phyloP scores from a whole-genome alignment of 1,140 invertebrate species.

The Drosophila sechellia region DNA sequence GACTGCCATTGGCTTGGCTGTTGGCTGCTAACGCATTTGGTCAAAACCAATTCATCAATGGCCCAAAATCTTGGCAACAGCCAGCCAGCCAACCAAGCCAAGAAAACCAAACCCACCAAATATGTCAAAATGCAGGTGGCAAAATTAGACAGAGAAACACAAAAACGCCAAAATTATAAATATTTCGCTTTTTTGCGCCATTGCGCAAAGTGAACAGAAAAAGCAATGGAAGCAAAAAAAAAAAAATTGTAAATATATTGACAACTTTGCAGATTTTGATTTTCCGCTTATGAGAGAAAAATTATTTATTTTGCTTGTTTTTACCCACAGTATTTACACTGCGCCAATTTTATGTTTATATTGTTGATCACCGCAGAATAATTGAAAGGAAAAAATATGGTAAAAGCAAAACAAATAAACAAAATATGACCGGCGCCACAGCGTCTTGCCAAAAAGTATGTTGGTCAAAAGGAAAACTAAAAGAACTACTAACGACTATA shows the following conservation, averaged over 20 bases:
- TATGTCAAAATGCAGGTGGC: slow-evolving; percentile 80
- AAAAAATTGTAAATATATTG: slow-evolving; percentile 52
- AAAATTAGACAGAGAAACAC: slow-evolving; percentile 79
- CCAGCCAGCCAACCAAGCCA: slow-evolving; percentile 21
- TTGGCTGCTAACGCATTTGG: slow-evolving; percentile 63
- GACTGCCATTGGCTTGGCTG: slow-evolving; percentile 59
- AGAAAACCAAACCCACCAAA: slow-evolving; percentile 60
- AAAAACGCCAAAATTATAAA: slow-evolving; percentile 57
- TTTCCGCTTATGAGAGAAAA: slow-evolving; percentile 52
- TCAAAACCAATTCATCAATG: slow-evolving; percentile 80
- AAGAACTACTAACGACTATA: neutral
- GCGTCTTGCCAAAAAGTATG: slow-evolving; percentile 67
- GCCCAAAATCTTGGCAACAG: slow-evolving; percentile 65
- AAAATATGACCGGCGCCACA: slow-evolving; percentile 52
- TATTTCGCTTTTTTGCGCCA: slow-evolving; percentile 40
- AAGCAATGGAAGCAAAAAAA: neutral
- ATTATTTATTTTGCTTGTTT: slow-evolving; percentile 38
- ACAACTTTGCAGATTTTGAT: slow-evolving; percentile 63
- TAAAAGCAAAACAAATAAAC: slow-evolving; percentile 43
- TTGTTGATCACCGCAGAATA: slow-evolving; percentile 55
- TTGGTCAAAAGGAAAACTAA: slow-evolving; percentile 23
- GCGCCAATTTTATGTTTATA: slow-evolving; percentile 63
- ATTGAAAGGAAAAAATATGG: slow-evolving; percentile 50
- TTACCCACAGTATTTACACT: slow-evolving; percentile 50
- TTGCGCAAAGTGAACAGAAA: slow-evolving; percentile 39